These are phyloP conservation scores for Cephalophus harveyi DNA, from an alignment of 2,113 vertebrate genomes.

Conservation along the genomic window DNA sequence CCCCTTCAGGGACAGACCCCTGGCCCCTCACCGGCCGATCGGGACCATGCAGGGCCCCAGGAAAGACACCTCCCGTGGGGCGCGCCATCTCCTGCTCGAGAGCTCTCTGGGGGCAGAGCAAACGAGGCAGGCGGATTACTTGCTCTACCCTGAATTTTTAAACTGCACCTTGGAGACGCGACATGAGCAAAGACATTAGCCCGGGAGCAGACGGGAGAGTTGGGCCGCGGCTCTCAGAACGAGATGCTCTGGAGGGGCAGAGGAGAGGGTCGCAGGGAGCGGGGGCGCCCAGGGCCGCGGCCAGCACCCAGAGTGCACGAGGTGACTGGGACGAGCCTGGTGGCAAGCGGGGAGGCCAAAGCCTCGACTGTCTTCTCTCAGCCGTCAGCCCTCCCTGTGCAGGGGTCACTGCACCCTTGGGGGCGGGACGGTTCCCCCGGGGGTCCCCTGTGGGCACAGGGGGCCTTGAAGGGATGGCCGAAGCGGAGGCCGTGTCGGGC, in stretches of 20 bases:
- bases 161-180: background rate
- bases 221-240: rapidly evolving
- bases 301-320: rapidly evolving
- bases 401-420: rapidly evolving
- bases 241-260: background rate
- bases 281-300: background rate
- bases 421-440: rapidly evolving
- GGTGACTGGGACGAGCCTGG: background rate
- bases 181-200: background rate
- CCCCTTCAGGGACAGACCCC: background rate
- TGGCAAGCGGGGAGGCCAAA: background rate
- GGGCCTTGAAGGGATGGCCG: rapidly evolving
- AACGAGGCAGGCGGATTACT: background rate
- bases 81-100: rapidly evolving
- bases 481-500: background rate
- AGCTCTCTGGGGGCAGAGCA: background rate
- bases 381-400: background rate
- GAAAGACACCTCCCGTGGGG: background rate
- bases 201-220: rapidly evolving
- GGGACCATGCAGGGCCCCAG: rapidly evolving
- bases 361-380: background rate
- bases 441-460: rapidly evolving
- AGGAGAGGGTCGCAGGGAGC: background rate
- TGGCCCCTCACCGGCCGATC: rapidly evolving
- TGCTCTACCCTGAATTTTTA: constrained; percentile 34